Conservation (phyloP, 2,797 vertebrate genomes). For the Vultur gryphus region DNA sequence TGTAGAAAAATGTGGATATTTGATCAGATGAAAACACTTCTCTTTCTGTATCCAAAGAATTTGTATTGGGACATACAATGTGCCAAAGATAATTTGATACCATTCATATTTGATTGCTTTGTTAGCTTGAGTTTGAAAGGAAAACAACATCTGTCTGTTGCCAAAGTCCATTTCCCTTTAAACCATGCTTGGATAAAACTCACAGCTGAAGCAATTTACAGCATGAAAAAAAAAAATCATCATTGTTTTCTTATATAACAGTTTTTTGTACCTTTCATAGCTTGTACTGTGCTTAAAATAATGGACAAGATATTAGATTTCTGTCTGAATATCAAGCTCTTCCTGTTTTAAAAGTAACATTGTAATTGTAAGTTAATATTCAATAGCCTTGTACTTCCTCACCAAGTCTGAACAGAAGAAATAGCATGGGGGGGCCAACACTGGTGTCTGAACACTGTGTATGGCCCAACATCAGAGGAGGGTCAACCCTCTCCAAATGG, state of each 20-base stretch:
- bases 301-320: neutral
- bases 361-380: neutral
- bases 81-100: conserved; percentile 27
- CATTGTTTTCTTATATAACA: neutral
- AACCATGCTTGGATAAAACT: neutral
- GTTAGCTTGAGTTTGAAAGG: neutral
- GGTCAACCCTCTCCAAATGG: neutral
- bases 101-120: conserved; percentile 30
- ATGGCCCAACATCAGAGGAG: neutral
- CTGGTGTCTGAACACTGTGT: neutral
- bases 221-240: neutral
- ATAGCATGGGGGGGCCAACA: fast-evolving
- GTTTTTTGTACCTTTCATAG: neutral
- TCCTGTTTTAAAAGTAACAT: neutral
- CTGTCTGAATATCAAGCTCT: neutral
- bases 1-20: neutral
- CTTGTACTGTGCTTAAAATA: neutral
- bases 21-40: neutral
- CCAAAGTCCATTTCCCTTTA: conserved; percentile 14
- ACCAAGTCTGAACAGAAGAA: neutral
- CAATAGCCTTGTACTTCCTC: neutral
- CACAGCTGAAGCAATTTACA: conserved; percentile 21
- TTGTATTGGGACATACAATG: neutral
- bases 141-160: neutral
- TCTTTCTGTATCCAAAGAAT: neutral